These are phyloP conservation scores for Spatula clypeata DNA, from an alignment of 2,797 vertebrate genomes.

Conservation along the genomic window DNA sequence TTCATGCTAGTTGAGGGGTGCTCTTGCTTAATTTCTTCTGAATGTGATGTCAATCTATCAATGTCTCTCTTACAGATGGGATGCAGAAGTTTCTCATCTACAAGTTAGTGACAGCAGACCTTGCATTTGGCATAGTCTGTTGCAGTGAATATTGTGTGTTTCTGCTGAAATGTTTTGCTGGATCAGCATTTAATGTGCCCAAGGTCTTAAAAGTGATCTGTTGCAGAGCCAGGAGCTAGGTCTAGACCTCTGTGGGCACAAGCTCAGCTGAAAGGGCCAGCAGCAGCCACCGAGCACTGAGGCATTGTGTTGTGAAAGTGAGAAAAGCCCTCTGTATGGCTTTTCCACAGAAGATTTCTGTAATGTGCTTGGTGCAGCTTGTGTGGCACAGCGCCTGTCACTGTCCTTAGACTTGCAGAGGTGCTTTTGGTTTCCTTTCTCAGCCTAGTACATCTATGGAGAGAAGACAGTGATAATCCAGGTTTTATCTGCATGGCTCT, in stretches of 20 bases:
- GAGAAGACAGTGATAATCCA: neutral
- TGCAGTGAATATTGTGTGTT: neutral
- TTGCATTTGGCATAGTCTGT: neutral
- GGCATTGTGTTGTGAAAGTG: neutral
- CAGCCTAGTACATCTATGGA: neutral
- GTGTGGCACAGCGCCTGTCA: neutral
- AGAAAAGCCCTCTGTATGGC: neutral
- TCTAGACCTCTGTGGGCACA: neutral
- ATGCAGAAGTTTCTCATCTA: neutral
- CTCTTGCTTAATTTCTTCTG: neutral
- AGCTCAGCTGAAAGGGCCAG: neutral
- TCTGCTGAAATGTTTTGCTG: neutral
- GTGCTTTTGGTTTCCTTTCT: neutral
- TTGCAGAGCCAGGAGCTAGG: neutral
- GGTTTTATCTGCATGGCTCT: neutral
- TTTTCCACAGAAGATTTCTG: neutral
- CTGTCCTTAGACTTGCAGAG: neutral
- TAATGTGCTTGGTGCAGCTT: neutral
- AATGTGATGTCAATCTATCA: neutral
- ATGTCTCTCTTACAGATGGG: neutral
- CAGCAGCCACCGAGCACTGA: neutral
- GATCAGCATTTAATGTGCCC: neutral
- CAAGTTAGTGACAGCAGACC: neutral
- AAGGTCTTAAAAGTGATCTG: neutral
- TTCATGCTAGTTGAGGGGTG: neutral